phyloP scores from a whole-genome alignment of 2,888 invertebrate genomes.

The Trichopria drosophilae region DNA sequence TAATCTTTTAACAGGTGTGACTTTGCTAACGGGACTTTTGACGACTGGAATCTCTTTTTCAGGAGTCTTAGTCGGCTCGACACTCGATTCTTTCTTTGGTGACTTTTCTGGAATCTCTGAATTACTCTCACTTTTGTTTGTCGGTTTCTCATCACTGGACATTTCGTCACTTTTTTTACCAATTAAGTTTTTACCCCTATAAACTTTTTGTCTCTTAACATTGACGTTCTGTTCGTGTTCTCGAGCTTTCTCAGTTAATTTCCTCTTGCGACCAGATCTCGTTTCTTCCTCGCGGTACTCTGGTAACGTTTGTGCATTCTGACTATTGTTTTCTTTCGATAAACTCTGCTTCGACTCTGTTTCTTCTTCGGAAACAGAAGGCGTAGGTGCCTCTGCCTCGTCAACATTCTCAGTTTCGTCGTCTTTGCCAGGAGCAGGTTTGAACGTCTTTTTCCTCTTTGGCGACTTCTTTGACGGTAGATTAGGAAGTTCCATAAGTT shows the following conservation, averaged over 20 bases:
- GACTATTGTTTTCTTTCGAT: slow-evolving; percentile 23
- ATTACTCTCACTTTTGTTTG: slow-evolving; percentile 7
- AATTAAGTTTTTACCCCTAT: slow-evolving; percentile 32
- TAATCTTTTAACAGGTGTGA: slow-evolving; percentile 29
- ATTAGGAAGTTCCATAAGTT: slow-evolving; percentile 61
- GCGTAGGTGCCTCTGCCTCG: background rate
- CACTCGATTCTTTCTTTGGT: background rate
- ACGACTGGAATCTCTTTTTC: background rate
- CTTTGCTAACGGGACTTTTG: slow-evolving; percentile 33
- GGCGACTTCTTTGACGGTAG: slow-evolving; percentile 41
- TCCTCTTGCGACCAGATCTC: slow-evolving; percentile 54
- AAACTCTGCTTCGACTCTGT: slow-evolving; percentile 4
- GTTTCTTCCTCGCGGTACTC: slow-evolving; percentile 46
- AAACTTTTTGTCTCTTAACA: slow-evolving; percentile 51
- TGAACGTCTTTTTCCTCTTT: slow-evolving; percentile 35
- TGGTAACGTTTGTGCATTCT: slow-evolving; percentile 16
- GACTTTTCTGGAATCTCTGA: background rate
- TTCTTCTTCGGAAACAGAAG: slow-evolving; percentile 7
- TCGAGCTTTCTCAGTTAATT: slow-evolving; percentile 53
- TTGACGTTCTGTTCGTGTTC: slow-evolving; percentile 50
- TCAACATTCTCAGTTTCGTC: slow-evolving; percentile 14
- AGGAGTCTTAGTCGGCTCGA: background rate
- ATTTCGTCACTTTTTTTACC: background rate
- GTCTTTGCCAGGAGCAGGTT: slow-evolving; percentile 22
- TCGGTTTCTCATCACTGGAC: slow-evolving; percentile 1